Evolutionary conservation across 2,797 vertebrate species (phyloP), one percentile per base, ranked within the genome.

Genomic region (Scleropages formosus): DNA sequence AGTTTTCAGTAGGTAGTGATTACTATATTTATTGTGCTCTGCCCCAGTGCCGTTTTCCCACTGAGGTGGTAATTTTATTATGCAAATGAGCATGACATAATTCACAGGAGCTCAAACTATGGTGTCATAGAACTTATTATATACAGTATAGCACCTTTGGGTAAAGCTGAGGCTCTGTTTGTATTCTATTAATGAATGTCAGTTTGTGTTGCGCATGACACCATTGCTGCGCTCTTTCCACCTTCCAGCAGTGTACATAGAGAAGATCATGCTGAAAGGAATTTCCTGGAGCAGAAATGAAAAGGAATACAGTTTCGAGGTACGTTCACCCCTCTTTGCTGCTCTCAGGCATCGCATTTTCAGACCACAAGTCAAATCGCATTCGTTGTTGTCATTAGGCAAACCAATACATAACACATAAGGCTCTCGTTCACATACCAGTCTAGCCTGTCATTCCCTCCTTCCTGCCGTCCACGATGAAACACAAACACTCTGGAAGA

Each of bases 241-340:
- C 75, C 7, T 71, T 84, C 61, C 83, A 92, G 90, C 90, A 0
- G 88, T 91, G 51, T 87, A 92, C 65, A 90, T 92, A 44, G 89
- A 91, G 72, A 84, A 81, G 72, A 89, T 92, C 8, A 83, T 88
- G 65, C 87, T 92, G 71, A 84, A 78, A 78, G 66, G 88, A 62
- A 83, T 91, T 78, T 83, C 83, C 47, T 78, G 80, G 73, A 88
- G 78, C 61, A 86, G 84, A 81, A 74, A 79, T 63, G 88, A 90
- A 74, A 88, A 87, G 78, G 90, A 91, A 75, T 92, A 90, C 85
- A 89, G 82, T 72, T 92, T 92, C 86, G 81, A 90, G 88, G 90
- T 92, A 78, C 27, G 79, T 72, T 24, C 53, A 6, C 9, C 12
- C 22, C 65, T 44, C 27, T 15, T 1, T 51, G 47, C 10, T 61